Percentiles rank a stretch among this genome's conserved stretches.
These are phyloP conservation scores for Protonibea diacanthus DNA, from an alignment of 2,797 vertebrate genomes.

Conservation along the genomic window DNA sequence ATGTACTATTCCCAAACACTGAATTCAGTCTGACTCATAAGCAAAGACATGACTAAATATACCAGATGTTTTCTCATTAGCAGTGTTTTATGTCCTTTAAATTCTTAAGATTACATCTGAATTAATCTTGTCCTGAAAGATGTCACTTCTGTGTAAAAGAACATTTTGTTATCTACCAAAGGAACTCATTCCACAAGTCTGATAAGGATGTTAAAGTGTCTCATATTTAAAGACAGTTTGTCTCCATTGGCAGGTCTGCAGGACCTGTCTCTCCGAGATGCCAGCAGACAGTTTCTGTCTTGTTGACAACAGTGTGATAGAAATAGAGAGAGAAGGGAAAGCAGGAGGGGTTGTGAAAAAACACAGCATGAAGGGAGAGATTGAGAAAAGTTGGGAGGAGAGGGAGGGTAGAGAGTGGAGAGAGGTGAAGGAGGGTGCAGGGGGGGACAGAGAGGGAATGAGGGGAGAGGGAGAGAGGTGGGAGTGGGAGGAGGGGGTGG, in stretches of 20 bases:
- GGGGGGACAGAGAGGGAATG: conserved; percentile 62
- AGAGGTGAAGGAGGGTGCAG: conserved; percentile 73
- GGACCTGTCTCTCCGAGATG: conserved; percentile 67
- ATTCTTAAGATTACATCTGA: conserved; percentile 12
- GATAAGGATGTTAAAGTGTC: conserved; percentile 73
- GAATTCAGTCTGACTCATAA: neutral
- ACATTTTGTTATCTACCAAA: conserved; percentile 49
- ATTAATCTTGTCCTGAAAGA: conserved; percentile 23
- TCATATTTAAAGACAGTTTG: conserved; percentile 76
- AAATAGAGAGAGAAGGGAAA: conserved; percentile 69
- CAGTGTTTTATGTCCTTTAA: conserved; percentile 7
- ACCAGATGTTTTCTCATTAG: neutral
- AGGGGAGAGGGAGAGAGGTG: conserved; percentile 41
- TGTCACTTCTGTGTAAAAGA: conserved; percentile 20
- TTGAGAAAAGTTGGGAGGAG: conserved; percentile 69
- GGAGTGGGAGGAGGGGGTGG: conserved; percentile 57
- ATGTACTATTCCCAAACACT: neutral
- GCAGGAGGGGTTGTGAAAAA: conserved; percentile 67
- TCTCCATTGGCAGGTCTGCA: conserved; percentile 72
- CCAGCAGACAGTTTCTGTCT: conserved; percentile 71
- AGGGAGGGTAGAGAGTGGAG: conserved; percentile 57
- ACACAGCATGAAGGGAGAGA: conserved; percentile 68
- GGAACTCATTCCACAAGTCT: conserved; percentile 61
- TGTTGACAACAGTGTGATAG: conserved; percentile 74
- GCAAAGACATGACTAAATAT: neutral